These are phyloP conservation scores for Cetoscarus ocellatus DNA, from an alignment of 2,797 vertebrate genomes.

Conservation along the genomic window DNA sequence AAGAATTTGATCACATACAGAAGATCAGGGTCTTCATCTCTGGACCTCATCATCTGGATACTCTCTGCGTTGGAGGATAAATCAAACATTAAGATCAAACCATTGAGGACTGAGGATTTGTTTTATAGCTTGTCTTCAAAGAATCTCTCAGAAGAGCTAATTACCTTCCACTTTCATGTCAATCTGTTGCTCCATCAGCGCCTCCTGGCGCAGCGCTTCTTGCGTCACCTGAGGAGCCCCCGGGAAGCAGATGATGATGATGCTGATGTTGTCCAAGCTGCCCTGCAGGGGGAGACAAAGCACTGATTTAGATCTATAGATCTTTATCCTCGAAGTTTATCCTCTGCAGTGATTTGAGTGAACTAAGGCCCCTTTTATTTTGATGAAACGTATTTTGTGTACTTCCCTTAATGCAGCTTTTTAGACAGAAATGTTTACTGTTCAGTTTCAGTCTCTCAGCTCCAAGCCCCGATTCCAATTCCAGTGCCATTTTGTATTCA, in stretches of 20 bases:
- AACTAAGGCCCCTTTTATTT: neutral
- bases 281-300: constrained; percentile 79
- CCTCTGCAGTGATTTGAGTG: no score
- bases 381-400: no score
- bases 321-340: no score
- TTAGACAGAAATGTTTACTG: no score
- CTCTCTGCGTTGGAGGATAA: constrained; percentile 72
- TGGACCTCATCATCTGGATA: constrained; percentile 76
- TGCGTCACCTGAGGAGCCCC: constrained; percentile 84
- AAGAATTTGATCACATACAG: constrained; percentile 85
- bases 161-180: constrained; percentile 86
- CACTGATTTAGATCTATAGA: neutral
- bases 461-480: no score
- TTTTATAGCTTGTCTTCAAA: neutral
- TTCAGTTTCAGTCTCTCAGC: no score
- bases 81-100: neutral
- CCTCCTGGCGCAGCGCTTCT: constrained; percentile 83
- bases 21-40: constrained; percentile 80
- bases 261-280: constrained; percentile 90
- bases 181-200: constrained; percentile 78
- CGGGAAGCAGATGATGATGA: constrained; percentile 87
- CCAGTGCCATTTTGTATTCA: no score
- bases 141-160: neutral
- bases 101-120: no score
- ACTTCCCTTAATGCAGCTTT: no score